Evolutionary conservation across 2,888 invertebrate species (phyloP).

Genomic region (Rotaria macrura): DNA sequence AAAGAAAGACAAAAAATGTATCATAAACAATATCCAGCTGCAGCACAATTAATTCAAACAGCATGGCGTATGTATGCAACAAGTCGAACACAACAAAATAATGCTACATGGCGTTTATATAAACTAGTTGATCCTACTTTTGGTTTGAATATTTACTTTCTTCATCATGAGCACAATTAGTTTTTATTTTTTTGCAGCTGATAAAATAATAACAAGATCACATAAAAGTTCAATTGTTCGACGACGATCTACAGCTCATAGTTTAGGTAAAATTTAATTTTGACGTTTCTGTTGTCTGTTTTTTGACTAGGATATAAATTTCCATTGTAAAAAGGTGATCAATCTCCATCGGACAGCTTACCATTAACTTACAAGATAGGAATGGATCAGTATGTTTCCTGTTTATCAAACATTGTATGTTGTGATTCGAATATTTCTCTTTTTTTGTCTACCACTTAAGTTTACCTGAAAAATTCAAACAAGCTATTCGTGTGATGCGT

Average conservation of each 20-base stretch:
- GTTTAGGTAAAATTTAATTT: background rate
- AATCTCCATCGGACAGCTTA: background rate
- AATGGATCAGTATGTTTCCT: background rate
- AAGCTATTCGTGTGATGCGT: slow-evolving; percentile 18
- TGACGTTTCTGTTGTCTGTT: too few relatives aligned
- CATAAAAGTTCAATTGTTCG: background rate
- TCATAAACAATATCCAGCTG: slow-evolving; percentile 5
- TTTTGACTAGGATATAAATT: too few relatives aligned
- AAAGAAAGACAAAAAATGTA: slow-evolving; percentile 17
- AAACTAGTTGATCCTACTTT: background rate
- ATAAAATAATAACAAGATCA: background rate
- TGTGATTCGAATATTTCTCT: background rate
- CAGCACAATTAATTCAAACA: background rate
- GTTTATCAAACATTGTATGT: too few relatives aligned
- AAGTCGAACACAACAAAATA: background rate
- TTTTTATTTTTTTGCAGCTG: background rate
- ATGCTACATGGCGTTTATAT: slow-evolving; percentile 4
- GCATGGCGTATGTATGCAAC: slow-evolving; percentile 13
- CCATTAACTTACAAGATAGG: background rate
- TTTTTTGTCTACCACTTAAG: background rate
- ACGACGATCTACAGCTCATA: background rate
- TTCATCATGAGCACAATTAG: background rate
- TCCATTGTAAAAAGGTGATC: too few relatives aligned
- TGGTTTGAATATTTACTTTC: background rate
- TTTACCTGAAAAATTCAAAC: slow-evolving; percentile 7